Evolutionary conservation across 2,888 invertebrate genomes (phyloP).

Genomic region (Metallyticus violacea): DNA sequence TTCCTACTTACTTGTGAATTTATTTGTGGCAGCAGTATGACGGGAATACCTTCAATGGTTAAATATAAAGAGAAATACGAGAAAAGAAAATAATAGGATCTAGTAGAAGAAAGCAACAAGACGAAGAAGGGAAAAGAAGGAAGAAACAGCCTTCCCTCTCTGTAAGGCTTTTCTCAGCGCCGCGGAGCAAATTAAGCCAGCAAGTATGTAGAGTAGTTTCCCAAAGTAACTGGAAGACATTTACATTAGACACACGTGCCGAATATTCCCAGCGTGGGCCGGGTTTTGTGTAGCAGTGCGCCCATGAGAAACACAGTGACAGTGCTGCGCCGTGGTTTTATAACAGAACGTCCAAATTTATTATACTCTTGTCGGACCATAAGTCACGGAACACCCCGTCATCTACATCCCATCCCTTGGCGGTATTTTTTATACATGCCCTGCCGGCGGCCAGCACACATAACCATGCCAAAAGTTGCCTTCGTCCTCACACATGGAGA

Average conservation of each 20-base stretch:
- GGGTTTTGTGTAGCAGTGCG: neutral
- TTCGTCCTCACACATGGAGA: neutral
- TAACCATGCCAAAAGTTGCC: no score
- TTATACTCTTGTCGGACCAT: conserved; percentile 6
- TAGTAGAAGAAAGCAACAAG: neutral
- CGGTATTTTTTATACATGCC: neutral
- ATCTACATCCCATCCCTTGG: neutral
- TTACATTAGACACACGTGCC: neutral
- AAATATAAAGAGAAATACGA: neutral
- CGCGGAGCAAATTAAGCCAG: neutral
- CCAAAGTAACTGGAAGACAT: no score
- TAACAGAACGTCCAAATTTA: conserved; percentile 1
- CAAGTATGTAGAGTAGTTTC: neutral
- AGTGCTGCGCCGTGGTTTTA: neutral
- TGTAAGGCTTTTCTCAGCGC: neutral
- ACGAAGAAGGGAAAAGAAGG: neutral
- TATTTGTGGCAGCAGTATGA: neutral
- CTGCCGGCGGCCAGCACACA: neutral
- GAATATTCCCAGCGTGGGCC: neutral
- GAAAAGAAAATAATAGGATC: neutral
- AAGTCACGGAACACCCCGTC: neutral
- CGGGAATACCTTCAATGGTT: neutral
- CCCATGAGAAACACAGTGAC: neutral
- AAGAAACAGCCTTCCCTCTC: neutral
- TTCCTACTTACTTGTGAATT: no score